Evolutionary conservation across 1,140 invertebrate genomes (phyloP), one percentile per base, ranked within the genome.

Genomic region (Probaryconus sp.): DNA sequence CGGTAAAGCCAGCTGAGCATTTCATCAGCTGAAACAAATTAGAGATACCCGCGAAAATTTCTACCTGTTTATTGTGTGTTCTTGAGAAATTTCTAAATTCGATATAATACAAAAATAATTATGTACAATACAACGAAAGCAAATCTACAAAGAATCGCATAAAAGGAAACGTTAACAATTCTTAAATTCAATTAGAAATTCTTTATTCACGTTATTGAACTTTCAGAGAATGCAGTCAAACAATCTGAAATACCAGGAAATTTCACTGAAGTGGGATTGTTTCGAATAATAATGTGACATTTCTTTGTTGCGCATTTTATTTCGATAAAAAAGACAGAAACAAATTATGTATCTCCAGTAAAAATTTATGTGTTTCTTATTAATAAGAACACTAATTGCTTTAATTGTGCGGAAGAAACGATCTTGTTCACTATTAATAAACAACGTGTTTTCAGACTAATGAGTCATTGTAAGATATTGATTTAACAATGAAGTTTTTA

Each of bases 321-420:
- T n/a, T 3, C 9, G 33, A 35, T 13, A 11, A 40, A n/a, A 1
- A 18, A 11, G 11, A 21, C 3, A 50, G 5, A 24, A 26, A 53
- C 20, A 37, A 14, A 28, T 13, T 21, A 26, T 26, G 7, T 18
- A 10, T 35, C 24, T 28, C 43, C 50, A 61, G 38, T 50, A 20
- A 40, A 48, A 13, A 9, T 61, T 61, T 61, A 61, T 61, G 21
- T 38, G 51, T 43, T 72, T 76, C 53, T 64, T 74, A 33, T 64
- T 38, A 45, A 38, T 45, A 28, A 31, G 28, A 37, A 13, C 50
- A 9, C 64, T 77, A 74, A 77, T 77, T 77, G 65, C 50, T 64
- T 77, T 74, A 77, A 77, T 77, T 77, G 70, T 65, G 38, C 35
- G 31, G 31, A 33, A 61, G 68, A 77, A 38, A 51, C 45, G 64